Conservation (phyloP, 2,113 vertebrate genomes). For the Turnix velox region DNA sequence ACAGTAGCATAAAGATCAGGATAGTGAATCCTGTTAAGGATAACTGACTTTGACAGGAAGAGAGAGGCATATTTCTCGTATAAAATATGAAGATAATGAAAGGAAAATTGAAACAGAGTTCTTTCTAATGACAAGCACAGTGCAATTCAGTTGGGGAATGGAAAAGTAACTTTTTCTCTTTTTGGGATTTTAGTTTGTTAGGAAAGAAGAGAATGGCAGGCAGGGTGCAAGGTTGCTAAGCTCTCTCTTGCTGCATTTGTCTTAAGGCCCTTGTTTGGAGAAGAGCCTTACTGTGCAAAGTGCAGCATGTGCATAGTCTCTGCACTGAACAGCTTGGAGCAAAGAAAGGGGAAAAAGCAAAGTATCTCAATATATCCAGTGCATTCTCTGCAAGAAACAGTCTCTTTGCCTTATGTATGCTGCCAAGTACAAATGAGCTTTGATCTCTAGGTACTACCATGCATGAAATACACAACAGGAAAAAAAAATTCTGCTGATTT, state of each 20-base stretch:
- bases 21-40: neutral
- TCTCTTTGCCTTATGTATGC: neutral
- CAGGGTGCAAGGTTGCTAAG: neutral
- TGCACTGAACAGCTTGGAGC: neutral
- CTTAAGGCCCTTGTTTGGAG: neutral
- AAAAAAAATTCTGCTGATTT: neutral
- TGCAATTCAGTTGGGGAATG: neutral
- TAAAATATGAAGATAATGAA: conserved; percentile 29
- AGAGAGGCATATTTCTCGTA: neutral
- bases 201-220: neutral
- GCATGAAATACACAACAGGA: neutral
- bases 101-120: neutral
- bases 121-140: conserved; percentile 34
- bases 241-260: fast-evolving
- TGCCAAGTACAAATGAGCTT: neutral
- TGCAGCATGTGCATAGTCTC: neutral
- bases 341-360: neutral
- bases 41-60: neutral
- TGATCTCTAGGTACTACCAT: neutral
- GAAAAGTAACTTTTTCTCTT: conserved; percentile 10
- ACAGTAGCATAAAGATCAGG: neutral
- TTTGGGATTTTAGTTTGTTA: neutral
- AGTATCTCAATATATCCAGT: neutral
- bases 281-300: neutral
- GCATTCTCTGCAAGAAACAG: neutral